Percentiles rank a stretch among this genome's conserved stretches.
Conservation (phyloP, 2,888 invertebrate species). For the Cryptosula pallasiana region DNA sequence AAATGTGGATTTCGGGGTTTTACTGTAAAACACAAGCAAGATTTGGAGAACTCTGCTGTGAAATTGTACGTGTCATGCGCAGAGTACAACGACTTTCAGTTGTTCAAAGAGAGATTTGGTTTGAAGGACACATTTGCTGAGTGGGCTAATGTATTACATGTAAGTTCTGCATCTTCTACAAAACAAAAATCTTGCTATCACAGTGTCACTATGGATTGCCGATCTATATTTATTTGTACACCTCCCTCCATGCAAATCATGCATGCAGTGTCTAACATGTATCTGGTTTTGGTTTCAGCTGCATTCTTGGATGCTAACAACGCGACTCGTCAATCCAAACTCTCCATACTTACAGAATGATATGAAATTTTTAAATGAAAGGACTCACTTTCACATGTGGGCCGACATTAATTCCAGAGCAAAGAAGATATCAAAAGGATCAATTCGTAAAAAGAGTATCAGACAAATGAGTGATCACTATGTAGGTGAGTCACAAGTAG, state of each 20-base stretch:
- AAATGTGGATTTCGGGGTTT: neutral
- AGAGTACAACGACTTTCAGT: neutral
- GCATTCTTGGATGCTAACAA: slow-evolving; percentile 4
- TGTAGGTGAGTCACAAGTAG: neutral
- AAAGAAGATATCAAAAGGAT: neutral
- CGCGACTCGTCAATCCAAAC: neutral
- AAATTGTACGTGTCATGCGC: slow-evolving; percentile 11
- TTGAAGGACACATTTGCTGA: neutral
- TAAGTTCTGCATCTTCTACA: neutral
- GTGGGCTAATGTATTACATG: neutral
- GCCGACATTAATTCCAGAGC: neutral
- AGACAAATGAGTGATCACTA: neutral
- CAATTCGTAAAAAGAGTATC: neutral
- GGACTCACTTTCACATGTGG: slow-evolving; percentile 1
- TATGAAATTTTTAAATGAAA: neutral
- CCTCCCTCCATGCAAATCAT: no score
- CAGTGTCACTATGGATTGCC: no score
- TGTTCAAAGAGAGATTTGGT: slow-evolving; percentile 1
- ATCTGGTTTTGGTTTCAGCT: no score
- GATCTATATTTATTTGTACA: no score
- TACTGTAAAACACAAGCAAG: neutral
- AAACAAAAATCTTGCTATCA: no score
- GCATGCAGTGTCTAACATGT: no score
- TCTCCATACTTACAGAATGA: neutral
- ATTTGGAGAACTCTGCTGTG: neutral